These are phyloP conservation scores for Malthinus seriepunctatus DNA, from an alignment of 2,888 invertebrate species.

Conservation along the genomic window DNA sequence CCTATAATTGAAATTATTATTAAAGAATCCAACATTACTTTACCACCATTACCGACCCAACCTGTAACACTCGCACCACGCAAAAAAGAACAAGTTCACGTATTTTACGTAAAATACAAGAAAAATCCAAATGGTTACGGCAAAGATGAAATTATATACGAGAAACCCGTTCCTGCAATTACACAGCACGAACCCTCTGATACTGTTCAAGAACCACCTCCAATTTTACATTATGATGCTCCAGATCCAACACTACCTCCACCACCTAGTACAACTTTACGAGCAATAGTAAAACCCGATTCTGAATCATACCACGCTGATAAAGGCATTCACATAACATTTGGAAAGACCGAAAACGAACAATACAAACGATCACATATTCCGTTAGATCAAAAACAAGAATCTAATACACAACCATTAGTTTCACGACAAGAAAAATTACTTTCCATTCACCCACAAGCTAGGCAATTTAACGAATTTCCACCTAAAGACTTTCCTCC, in stretches of 20 bases:
- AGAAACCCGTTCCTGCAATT: slow-evolving; percentile 78
- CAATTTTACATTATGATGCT: slow-evolving; percentile 52
- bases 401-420: slow-evolving; percentile 68
- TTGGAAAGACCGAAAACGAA: slow-evolving; percentile 67
- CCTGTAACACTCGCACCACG: slow-evolving; percentile 59
- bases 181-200: slow-evolving; percentile 67
- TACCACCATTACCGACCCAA: slow-evolving; percentile 66
- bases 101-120: slow-evolving; percentile 89
- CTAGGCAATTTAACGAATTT: slow-evolving; percentile 41
- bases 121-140: slow-evolving; percentile 76
- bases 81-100: slow-evolving; percentile 84
- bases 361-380: slow-evolving; percentile 57
- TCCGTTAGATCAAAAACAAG: slow-evolving; percentile 56
- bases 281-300: slow-evolving; percentile 85
- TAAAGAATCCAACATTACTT: slow-evolving; percentile 82
- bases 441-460: slow-evolving; percentile 30
- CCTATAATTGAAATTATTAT: slow-evolving; percentile 92
- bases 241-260: slow-evolving; percentile 51
- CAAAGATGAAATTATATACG: slow-evolving; percentile 75
- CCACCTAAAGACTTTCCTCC: slow-evolving; percentile 24
- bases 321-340: slow-evolving; percentile 81
- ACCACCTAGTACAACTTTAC: slow-evolving; percentile 74
- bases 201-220: slow-evolving; percentile 56
- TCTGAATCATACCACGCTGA: slow-evolving; percentile 82
- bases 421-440: slow-evolving; percentile 54